Evolutionary conservation across 2,797 vertebrate species (phyloP).

Genomic region (Anas bahamensis): DNA sequence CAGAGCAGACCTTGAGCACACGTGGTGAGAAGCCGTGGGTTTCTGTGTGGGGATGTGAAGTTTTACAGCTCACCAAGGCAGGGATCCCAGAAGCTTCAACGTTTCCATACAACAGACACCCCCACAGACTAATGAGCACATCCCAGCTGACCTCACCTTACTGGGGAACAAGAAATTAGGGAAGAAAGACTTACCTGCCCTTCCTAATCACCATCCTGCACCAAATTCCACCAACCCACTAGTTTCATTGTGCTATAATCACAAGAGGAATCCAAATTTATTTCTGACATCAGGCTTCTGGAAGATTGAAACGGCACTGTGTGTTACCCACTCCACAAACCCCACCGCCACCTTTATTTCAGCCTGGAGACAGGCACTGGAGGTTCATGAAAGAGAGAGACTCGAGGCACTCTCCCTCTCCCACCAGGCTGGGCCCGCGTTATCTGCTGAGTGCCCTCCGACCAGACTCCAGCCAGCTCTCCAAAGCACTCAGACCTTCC

Average conservation of each 20-base stretch:
- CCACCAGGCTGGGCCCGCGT: neutral
- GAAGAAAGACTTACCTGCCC: neutral
- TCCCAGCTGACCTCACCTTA: neutral
- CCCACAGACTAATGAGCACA: neutral
- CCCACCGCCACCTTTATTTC: neutral
- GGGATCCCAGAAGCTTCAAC: neutral
- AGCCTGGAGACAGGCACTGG: neutral
- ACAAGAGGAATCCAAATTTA: neutral
- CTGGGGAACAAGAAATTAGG: neutral
- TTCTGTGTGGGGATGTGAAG: neutral
- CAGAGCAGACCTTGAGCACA: neutral
- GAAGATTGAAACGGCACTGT: neutral
- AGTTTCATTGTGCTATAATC: neutral
- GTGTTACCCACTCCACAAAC: neutral
- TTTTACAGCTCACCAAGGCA: neutral
- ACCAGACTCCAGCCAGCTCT: conserved; percentile 15
- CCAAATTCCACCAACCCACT: neutral
- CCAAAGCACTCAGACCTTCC: neutral
- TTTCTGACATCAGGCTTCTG: neutral
- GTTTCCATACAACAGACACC: neutral
- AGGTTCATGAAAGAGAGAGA: neutral
- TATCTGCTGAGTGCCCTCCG: neutral
- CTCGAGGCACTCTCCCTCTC: neutral
- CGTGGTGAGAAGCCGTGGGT: neutral
- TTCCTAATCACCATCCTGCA: neutral